Evolutionary conservation across 2,888 invertebrate genomes (phyloP), one percentile per base, ranked within the genome.

Genomic region (Amiota mariae): DNA sequence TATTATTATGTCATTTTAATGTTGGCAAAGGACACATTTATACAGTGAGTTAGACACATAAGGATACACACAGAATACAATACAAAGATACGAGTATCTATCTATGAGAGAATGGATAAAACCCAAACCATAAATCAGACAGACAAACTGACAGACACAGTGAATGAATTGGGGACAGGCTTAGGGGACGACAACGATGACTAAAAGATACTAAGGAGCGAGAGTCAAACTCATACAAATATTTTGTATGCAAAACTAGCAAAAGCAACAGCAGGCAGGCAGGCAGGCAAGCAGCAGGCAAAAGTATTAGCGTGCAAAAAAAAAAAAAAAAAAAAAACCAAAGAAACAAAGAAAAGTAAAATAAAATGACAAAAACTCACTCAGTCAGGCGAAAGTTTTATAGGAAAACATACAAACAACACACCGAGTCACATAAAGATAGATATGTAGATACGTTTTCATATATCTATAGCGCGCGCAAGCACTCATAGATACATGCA

Each of bases 1-100:
- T 84, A 82, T 84, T 78, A 82, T 84, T 78, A 82, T 84, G 82
- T 81, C 80, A 81, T 76, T 82, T 81, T 77, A 78, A 81, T 76
- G 80, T 77, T 77, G 76, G 74, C 78, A 73, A 76, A 70, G 76
- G 56, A 72, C 47, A 51, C 24, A 68, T 68, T 68, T 68, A 63
- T 36, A 67, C 20, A 67, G 13, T 18, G 12, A 67, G 48, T 49
- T 48, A 49, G 11, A 18, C 6, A 49, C n/a, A 66, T 18, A 66
- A n/a, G 54, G 10, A 66, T 48, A 48, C 18, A 66, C 18, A 8
- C 18, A 3, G 59, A 10, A 15, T 57, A 57, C 10, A 24, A 11
- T 1, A 59, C 18, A 18, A 12, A 63, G 10, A n/a, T 36, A 36
- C 36, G 61, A 24, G 61, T 46, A 64, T 18, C 12, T 46, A 64